Evolutionary conservation across 1,140 invertebrate species (phyloP).

Genomic region (Papilio polyxenes): DNA sequence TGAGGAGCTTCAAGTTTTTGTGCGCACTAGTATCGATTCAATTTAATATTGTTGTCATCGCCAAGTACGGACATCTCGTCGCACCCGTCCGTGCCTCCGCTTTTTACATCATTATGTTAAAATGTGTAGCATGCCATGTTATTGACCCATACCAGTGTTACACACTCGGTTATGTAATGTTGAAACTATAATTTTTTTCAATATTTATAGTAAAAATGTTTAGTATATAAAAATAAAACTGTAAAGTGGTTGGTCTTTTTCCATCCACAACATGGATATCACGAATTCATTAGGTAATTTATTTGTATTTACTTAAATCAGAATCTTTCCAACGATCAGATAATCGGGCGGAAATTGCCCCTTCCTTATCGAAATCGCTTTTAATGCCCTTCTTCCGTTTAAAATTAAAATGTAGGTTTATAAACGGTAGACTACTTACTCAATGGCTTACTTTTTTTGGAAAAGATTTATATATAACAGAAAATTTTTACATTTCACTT

Average conservation of each 20-base stretch:
- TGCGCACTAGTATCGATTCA: conserved; percentile 43
- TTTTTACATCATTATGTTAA: conserved; percentile 32
- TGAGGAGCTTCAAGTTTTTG: conserved; percentile 52
- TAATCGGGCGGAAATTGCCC: not conserved
- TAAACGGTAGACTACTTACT: not conserved
- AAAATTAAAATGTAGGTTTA: not conserved
- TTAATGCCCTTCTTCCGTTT: conserved; percentile 6
- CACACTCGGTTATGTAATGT: not conserved
- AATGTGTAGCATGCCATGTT: conserved; percentile 19
- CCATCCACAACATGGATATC: not conserved
- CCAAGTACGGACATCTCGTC: not conserved
- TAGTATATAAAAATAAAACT: not conserved
- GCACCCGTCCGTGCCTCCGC: not conserved
- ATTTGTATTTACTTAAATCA: not conserved
- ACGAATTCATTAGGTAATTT: not conserved
- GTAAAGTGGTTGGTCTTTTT: not conserved
- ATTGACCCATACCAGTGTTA: conserved; percentile 5
- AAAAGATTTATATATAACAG: not conserved
- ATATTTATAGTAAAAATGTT: not conserved
- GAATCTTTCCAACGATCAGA: conserved; percentile 4
- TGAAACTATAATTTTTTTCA: not conserved
- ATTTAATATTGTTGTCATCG: conserved; percentile 47
- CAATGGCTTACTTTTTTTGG: not conserved
- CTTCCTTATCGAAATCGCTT: not conserved
- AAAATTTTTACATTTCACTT: too few relatives aligned